Percentiles rank a stretch among this genome's conserved stretches.
These are phyloP conservation scores for Herpetotheres cachinnans DNA, from an alignment of 2,113 vertebrate species.

Conservation along the genomic window DNA sequence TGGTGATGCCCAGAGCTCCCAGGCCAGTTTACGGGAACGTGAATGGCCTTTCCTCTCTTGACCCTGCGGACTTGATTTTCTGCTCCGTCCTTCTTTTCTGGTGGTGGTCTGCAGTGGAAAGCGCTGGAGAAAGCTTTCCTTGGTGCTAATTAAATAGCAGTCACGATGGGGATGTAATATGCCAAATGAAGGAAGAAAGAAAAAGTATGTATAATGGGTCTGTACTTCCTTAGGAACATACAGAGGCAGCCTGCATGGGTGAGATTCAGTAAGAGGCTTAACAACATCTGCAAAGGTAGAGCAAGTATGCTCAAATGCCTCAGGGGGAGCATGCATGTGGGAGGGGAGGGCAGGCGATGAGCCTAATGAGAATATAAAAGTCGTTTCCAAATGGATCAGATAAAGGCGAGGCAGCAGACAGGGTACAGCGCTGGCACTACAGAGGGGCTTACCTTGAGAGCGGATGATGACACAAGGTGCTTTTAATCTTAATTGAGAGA, in stretches of 20 bases:
- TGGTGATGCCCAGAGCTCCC: not conserved
- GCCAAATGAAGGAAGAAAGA: not conserved
- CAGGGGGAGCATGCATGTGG: not conserved
- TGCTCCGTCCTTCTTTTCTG: not conserved
- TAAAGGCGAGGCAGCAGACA: slow-evolving; percentile 57
- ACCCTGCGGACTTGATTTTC: not conserved
- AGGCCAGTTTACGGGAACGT: not conserved
- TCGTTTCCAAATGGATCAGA: not conserved
- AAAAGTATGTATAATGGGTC: fast-evolving
- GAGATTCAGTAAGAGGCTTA: slow-evolving; percentile 7
- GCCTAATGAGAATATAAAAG: not conserved
- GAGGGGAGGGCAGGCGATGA: not conserved
- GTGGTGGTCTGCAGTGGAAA: not conserved
- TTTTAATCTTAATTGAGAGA: slow-evolving; percentile 74
- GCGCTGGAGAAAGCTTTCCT: not conserved
- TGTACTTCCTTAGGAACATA: not conserved
- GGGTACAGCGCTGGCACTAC: slow-evolving; percentile 58
- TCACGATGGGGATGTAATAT: not conserved
- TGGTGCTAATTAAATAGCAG: not conserved
- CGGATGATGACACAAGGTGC: slow-evolving; percentile 49
- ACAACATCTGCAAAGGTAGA: slow-evolving; percentile 1
- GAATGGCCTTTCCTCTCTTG: not conserved
- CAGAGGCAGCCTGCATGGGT: not conserved
- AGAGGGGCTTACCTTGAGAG: slow-evolving; percentile 66
- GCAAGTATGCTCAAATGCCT: not conserved